A percentile compares a stretch with the other conserved stretches of the same genome.
phyloP scores from a whole-genome alignment of 2,888 invertebrate genomes.

The Philereme transversata region DNA sequence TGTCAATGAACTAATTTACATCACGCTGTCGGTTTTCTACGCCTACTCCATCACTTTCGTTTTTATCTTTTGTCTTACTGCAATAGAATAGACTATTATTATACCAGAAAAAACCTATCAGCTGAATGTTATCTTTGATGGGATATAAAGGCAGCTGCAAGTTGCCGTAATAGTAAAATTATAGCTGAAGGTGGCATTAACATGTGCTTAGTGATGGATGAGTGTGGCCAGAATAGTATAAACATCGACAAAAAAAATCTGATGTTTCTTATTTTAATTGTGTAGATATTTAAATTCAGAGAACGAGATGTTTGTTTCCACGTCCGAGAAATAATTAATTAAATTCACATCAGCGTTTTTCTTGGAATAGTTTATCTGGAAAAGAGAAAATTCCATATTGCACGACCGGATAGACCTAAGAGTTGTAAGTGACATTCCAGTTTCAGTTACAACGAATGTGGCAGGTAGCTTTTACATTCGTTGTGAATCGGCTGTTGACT shows the following conservation, averaged over 20 bases:
- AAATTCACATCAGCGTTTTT: conserved; percentile 67
- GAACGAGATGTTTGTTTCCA: conserved; percentile 43
- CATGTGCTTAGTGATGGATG: conserved; percentile 16
- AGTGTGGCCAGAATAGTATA: conserved; percentile 1
- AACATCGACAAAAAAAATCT: too few species aligned
- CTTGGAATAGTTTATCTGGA: conserved; percentile 55
- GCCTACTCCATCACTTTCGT: conserved; percentile 29
- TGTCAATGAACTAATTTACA: conserved; percentile 34
- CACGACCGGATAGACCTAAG: conserved; percentile 46
- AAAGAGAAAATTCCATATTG: conserved; percentile 65
- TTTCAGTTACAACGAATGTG: conserved; percentile 56
- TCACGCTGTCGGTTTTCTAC: conserved; percentile 29
- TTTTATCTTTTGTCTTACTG: conserved; percentile 26
- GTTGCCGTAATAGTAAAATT: conserved; percentile 18
- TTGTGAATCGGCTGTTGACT: conserved; percentile 14
- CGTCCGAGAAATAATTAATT: conserved; percentile 63
- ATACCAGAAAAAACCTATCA: conserved; percentile 9
- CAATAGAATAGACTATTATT: not conserved
- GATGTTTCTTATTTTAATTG: too few species aligned
- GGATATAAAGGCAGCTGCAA: conserved; percentile 18
- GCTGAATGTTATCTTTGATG: conserved; percentile 12
- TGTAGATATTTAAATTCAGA: conserved; percentile 18
- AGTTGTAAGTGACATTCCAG: conserved; percentile 51
- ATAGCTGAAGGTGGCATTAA: conserved; percentile 19
- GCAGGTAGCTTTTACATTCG: conserved; percentile 24